Conservation (phyloP, 2,888 invertebrate species). For the Drosophila phalerata region DNA sequence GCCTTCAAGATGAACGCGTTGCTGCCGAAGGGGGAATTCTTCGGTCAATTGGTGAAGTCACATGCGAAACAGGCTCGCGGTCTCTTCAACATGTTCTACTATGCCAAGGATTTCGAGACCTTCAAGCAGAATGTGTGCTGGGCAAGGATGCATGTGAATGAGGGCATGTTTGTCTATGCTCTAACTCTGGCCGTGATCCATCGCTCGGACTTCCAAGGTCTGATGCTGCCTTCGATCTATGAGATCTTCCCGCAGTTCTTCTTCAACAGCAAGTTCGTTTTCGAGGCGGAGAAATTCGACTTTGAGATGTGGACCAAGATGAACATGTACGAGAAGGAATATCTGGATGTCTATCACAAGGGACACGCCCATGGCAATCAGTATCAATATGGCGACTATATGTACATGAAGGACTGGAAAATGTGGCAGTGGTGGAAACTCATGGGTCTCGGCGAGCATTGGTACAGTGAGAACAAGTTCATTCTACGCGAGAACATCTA, state of each 20-base stretch:
- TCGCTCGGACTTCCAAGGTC: conserved; percentile 88
- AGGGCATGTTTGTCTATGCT: conserved; percentile 89
- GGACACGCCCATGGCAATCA: conserved; percentile 42
- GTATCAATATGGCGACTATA: conserved; percentile 63
- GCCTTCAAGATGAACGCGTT: conserved; percentile 83
- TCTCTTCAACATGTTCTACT: conserved; percentile 89
- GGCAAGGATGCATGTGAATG: conserved; percentile 89
- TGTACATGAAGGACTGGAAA: conserved; percentile 81
- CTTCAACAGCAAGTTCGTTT: conserved; percentile 89
- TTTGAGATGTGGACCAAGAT: conserved; percentile 85
- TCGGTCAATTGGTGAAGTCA: conserved; percentile 86
- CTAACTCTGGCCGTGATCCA: conserved; percentile 88
- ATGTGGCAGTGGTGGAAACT: conserved; percentile 83
- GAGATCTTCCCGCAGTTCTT: conserved; percentile 91
- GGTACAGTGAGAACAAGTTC: conserved; percentile 69
- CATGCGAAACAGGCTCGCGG: conserved; percentile 87
- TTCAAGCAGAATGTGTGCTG: conserved; percentile 90
- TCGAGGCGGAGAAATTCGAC: conserved; percentile 88
- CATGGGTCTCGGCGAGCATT: conserved; percentile 81
- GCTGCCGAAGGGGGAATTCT: conserved; percentile 87
- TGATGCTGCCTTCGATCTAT: conserved; percentile 90
- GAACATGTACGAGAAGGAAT: conserved; percentile 84
- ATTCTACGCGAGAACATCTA: conserved; percentile 79
- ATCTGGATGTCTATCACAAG: conserved; percentile 74
- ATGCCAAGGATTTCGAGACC: conserved; percentile 90